Conservation (phyloP, 2,888 invertebrate genomes). For the Mesorhabditis spiculigera region DNA sequence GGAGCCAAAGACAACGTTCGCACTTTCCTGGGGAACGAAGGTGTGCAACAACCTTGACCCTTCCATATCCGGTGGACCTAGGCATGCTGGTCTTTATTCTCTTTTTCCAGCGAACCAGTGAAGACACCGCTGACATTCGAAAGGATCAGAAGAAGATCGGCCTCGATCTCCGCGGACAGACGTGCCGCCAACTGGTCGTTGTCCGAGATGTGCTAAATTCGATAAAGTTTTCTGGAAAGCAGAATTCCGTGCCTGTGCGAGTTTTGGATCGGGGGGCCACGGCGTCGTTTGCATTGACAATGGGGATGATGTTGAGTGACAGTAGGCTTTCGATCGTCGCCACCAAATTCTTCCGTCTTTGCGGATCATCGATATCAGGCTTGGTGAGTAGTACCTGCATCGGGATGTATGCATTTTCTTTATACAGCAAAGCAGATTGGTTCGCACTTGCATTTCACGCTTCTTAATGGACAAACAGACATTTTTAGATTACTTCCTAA, state of each 20-base stretch:
- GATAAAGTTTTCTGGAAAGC: neutral
- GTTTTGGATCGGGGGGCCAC: constrained; percentile 85
- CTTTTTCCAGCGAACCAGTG: constrained; percentile 66
- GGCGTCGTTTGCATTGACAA: constrained; percentile 97
- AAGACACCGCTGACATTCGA: constrained; percentile 98
- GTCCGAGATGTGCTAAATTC: constrained; percentile 66
- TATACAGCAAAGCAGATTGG: no score
- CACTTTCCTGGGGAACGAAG: constrained; percentile 78
- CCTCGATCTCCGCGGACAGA: constrained; percentile 84
- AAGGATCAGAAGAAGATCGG: constrained; percentile 92
- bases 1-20: constrained; percentile 78
- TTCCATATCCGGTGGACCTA: constrained; percentile 48
- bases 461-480: neutral
- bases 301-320: constrained; percentile 92
- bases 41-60: constrained; percentile 76
- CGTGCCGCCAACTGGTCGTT: constrained; percentile 95
- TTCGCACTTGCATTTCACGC: neutral
- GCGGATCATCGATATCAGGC: constrained; percentile 94
- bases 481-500: neutral
- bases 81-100: neutral
- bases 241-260: constrained; percentile 43
- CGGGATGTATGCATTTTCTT: no score
- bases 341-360: constrained; percentile 86
- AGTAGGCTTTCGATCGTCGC: constrained; percentile 87
- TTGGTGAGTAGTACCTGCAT: constrained; percentile 92